Evolutionary conservation across 2,888 invertebrate species (phyloP), one percentile per base, ranked within the genome.

Genomic region (Phlogophora meticulosa): DNA sequence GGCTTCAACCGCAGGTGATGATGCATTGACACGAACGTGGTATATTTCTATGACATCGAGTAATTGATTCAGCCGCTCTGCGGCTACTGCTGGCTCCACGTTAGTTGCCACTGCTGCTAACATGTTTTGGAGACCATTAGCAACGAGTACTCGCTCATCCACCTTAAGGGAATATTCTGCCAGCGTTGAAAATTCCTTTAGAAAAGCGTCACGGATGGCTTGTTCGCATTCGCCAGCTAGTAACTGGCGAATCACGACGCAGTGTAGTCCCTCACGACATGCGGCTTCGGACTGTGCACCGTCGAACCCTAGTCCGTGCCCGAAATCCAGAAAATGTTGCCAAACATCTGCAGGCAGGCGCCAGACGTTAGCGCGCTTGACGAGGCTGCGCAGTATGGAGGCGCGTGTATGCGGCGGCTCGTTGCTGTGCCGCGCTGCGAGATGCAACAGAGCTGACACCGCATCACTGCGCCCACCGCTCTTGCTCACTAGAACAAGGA

Each of bases 401-500:
- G 93, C 92, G 13, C 93, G 87, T 1, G 91, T 74, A 45, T 90
- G 88, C 0, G 80, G 80, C 0, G 93, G 88, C 60, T 94, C 94
- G 53, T 94, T 93, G 17, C 53, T 72, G 55, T 91, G 89, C 32
- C 80, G 83, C 15, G 83, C 72, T 13, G 88, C 80, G 1, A 93
- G 78, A 46, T 86, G 81, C 45, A 93, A 65, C 24, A 94, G 69
- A 28, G 84, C 80, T 7, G 86, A 82, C 2, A 93, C 76, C 42
- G 86, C 82, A 2, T 88, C 87, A 9, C 75, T 73, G 28, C 87
- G 83, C 0, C 91, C 90, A 2, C 92, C 93, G 24, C 82, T 91
- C 70, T 94, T 94, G 69, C 93, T 93, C 0, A 93, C 88, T 22
- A 94, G 82, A 3, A 94, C 93, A 2, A 93, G 78, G 61, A 94